These are phyloP conservation scores for Sebastes miniatus DNA, from an alignment of 2,797 vertebrate species.

Conservation along the genomic window DNA sequence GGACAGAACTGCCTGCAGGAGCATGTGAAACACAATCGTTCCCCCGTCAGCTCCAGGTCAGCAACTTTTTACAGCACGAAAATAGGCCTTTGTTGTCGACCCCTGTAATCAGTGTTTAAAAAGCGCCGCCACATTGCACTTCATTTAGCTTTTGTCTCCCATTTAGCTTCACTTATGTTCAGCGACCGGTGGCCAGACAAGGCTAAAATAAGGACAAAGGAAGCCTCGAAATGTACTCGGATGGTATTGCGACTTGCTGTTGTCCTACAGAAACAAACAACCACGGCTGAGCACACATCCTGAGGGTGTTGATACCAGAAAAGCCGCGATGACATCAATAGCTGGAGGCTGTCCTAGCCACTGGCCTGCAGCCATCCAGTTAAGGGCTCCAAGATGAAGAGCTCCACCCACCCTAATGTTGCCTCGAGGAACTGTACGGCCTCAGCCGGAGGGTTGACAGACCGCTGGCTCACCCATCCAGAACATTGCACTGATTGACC, in stretches of 20 bases:
- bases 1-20: constrained; percentile 69
- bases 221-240: constrained; percentile 7
- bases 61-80: constrained; percentile 69
- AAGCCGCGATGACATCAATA: constrained; percentile 67
- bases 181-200: background rate
- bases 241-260: constrained; percentile 19
- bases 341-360: constrained; percentile 57
- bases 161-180: constrained; percentile 30
- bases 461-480: constrained; percentile 62
- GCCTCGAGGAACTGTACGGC: constrained; percentile 34
- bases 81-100: constrained; percentile 60
- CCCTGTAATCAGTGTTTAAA: constrained; percentile 56
- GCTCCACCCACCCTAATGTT: constrained; percentile 49
- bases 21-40: constrained; percentile 80
- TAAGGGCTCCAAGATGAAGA: constrained; percentile 41
- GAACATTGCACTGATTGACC: constrained; percentile 68
- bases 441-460: constrained; percentile 49
- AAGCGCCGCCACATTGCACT: background rate
- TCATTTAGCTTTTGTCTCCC: constrained; percentile 8
- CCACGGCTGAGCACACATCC: constrained; percentile 46
- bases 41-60: constrained; percentile 71
- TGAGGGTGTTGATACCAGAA: constrained; percentile 62
- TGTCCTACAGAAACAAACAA: constrained; percentile 52
- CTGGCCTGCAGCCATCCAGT: constrained; percentile 57
- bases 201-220: constrained; percentile 23